Conservation (phyloP, 2,797 vertebrate species). For the Glyptemys insculpta region DNA sequence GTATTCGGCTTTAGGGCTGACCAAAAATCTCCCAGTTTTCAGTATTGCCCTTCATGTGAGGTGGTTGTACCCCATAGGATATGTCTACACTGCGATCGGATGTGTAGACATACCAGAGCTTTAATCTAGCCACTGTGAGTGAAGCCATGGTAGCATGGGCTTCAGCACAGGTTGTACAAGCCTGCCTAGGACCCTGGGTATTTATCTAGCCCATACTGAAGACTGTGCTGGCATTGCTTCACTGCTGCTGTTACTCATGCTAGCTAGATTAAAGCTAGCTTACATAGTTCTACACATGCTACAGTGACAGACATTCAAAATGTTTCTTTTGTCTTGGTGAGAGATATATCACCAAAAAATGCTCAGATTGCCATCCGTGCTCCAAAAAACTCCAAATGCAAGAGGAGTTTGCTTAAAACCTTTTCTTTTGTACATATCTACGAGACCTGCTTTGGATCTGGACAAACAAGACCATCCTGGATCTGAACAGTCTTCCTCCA, state of each 20-base stretch:
- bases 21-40: neutral
- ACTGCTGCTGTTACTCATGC: no score
- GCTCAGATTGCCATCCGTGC: neutral
- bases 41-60: neutral
- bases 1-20: fast-evolving
- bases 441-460: neutral
- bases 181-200: no score
- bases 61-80: neutral
- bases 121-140: no score
- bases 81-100: neutral
- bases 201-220: no score
- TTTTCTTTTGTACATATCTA: neutral
- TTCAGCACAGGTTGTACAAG: no score
- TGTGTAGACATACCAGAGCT: no score
- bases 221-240: no score
- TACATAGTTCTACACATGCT: no score
- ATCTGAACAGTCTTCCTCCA: neutral
- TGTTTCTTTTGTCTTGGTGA: neutral
- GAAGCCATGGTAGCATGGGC: no score
- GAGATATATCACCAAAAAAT: neutral
- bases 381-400: neutral
- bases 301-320: no score
- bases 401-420: neutral
- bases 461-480: neutral
- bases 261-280: no score